Conservation (phyloP, 2,113 vertebrate species). For the Chrysochloris asiatica region DNA sequence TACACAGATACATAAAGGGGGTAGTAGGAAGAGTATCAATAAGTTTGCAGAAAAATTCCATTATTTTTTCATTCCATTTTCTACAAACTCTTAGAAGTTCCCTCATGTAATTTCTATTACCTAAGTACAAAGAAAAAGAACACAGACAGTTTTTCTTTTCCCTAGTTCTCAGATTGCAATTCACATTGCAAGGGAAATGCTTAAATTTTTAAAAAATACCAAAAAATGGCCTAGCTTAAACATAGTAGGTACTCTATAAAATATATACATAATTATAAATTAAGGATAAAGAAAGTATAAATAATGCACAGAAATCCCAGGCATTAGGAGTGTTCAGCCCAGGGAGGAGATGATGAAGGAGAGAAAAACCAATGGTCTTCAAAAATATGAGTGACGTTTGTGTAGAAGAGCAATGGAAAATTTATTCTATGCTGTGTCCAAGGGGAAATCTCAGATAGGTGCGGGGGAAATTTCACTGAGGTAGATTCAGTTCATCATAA, state of each 20-base stretch:
- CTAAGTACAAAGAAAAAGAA: not conserved
- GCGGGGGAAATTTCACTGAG: not conserved
- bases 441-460: not conserved
- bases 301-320: not conserved
- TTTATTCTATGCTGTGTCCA: not conserved
- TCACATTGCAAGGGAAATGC: not conserved
- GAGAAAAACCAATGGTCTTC: not conserved
- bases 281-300: not conserved
- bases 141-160: not conserved
- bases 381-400: not conserved
- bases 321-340: not conserved
- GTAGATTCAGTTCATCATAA: not conserved
- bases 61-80: too few relatives aligned
- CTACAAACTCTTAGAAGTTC: too few relatives aligned
- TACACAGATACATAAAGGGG: rapidly evolving
- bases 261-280: not conserved
- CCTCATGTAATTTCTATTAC: not conserved
- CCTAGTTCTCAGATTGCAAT: not conserved
- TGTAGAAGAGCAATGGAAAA: not conserved
- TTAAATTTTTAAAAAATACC: too few relatives aligned
- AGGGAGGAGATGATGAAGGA: not conserved
- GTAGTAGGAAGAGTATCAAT: too few relatives aligned
- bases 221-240: not conserved
- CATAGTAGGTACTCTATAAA: not conserved
- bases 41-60: too few relatives aligned